A percentile compares a stretch with the other conserved stretches of the same genome.
phyloP scores from a whole-genome alignment of 2,113 vertebrate genomes.

The Galemys pyrenaicus region DNA sequence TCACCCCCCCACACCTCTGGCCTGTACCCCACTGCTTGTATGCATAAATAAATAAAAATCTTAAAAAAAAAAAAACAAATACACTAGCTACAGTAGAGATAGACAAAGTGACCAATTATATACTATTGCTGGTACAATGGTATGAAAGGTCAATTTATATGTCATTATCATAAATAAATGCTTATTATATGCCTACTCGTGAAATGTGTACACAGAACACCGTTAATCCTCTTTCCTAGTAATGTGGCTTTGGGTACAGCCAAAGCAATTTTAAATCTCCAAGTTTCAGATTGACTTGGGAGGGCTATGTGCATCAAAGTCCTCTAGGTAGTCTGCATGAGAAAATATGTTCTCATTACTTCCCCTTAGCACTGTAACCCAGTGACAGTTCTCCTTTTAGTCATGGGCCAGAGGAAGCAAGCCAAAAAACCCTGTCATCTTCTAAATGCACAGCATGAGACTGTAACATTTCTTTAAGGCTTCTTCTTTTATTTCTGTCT shows the following conservation, averaged over 20 bases:
- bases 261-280: slow-evolving; percentile 40
- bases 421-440: slow-evolving; percentile 66
- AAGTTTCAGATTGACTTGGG: slow-evolving; percentile 28
- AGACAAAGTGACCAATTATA: background rate
- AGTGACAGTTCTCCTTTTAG: slow-evolving; percentile 73
- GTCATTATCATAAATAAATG: background rate
- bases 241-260: background rate
- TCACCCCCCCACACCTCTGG: too few species aligned
- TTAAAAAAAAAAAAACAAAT: too few species aligned
- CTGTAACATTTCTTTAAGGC: slow-evolving; percentile 63
- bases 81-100: background rate
- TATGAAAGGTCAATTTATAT: background rate
- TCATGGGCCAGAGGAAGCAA: slow-evolving; percentile 68
- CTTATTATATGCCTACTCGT: background rate
- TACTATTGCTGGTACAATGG: background rate
- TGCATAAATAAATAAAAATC: too few species aligned
- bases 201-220: background rate
- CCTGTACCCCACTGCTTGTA: too few species aligned
- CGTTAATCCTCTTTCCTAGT: background rate
- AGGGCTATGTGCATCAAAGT: background rate
- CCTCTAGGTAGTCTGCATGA: slow-evolving; percentile 27
- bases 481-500: slow-evolving; percentile 75
- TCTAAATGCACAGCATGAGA: slow-evolving; percentile 67
- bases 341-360: slow-evolving; percentile 76
- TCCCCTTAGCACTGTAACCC: slow-evolving; percentile 61